Base-by-base conservation (phyloP, 2,888 invertebrate species). In the Drosophila phalerata region DNA sequence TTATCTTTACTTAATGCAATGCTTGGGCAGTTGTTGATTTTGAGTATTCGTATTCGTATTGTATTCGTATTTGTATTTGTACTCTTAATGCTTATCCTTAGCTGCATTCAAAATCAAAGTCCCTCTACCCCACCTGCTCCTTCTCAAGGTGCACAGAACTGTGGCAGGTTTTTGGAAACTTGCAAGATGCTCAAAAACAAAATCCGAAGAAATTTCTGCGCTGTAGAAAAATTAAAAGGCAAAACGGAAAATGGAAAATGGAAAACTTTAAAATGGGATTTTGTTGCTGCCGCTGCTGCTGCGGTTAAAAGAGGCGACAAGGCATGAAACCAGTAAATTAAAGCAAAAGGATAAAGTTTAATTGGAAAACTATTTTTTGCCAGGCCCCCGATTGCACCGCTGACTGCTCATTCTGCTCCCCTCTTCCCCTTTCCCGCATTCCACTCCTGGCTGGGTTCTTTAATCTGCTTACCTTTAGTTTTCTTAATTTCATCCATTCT, bases 271-370 rank as follows among this genome's bases (percentile, higher is more conserved):
- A 86, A 89, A 87, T 89, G 77, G 79, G 79, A 83, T 66, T 52
- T 76, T 73, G 70, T 83, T 83, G 68, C 60, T 69, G 52, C 51
- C 63, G 62, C 52, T 72, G 64, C 66, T 67, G 69, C 77, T 91
- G 91, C 91, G 91, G 91, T 91, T 89, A 83, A 91, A 91, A 90
- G 88, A 91, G 90, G 92, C 92, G 92, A 91, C 92, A 91, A 92
- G 91, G 88, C 92, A 92, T 92, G 91, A 91, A 92, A 91, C 91
- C 91, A 90, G 91, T 90, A 92, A 92, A 91, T 92, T 92, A 91
- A 91, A 90, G 88, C 89, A 91, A 90, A 91, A 92, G 91, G 92
- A 92, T 92, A 92, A 92, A 92, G 92, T 92, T 92, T 92, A 92
- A 92, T 92, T 92, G 92, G 92, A 92, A 92, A 92, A 92, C 91